These are phyloP conservation scores for Tetramorium parvispinum DNA, from an alignment of 1,140 invertebrate genomes.

Conservation along the genomic window DNA sequence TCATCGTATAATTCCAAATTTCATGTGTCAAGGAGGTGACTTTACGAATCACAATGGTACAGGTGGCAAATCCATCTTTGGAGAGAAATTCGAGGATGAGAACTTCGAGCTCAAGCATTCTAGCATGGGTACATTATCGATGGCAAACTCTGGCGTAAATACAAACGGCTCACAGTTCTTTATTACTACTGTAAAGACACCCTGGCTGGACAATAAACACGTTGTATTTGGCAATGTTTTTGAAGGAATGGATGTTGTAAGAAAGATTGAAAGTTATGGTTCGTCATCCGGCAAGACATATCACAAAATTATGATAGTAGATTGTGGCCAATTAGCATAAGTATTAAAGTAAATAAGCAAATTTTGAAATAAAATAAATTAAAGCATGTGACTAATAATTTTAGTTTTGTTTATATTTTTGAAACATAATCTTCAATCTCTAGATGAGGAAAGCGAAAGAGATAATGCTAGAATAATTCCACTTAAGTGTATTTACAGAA, in stretches of 20 bases:
- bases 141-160: slow-evolving; percentile 93
- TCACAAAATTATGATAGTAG: slow-evolving; percentile 92
- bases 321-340: slow-evolving; percentile 90
- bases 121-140: slow-evolving; percentile 88
- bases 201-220: slow-evolving; percentile 94
- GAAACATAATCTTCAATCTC: background rate
- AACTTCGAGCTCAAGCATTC: slow-evolving; percentile 93
- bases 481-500: background rate
- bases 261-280: slow-evolving; percentile 92
- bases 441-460: background rate
- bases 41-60: slow-evolving; percentile 93
- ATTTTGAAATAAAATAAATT: background rate
- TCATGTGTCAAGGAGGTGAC: slow-evolving; percentile 94
- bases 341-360: background rate
- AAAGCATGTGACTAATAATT: background rate
- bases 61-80: slow-evolving; percentile 93
- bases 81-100: slow-evolving; percentile 92
- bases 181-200: slow-evolving; percentile 92
- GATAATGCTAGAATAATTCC: background rate
- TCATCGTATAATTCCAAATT: slow-evolving; percentile 94
- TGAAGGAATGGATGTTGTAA: slow-evolving; percentile 94
- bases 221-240: slow-evolving; percentile 94
- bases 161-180: slow-evolving; percentile 96
- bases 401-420: background rate
- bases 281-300: slow-evolving; percentile 93